phyloP scores from a whole-genome alignment of 2,888 invertebrate genomes.

The Endomychus coccineus region DNA sequence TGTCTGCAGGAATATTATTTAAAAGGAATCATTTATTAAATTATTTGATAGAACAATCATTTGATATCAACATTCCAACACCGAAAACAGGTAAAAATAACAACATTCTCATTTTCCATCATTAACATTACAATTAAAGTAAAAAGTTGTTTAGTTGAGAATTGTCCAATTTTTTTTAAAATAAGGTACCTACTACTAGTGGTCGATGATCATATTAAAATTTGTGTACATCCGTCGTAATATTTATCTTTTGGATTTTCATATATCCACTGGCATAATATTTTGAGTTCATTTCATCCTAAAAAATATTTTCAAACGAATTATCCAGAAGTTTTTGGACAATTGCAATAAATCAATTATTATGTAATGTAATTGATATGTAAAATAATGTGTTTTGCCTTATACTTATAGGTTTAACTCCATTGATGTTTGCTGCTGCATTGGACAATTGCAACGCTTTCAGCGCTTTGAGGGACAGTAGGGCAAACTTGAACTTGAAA shows the following conservation, averaged over 20 bases:
- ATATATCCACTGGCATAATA: neutral
- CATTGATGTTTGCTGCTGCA: slow-evolving; percentile 37
- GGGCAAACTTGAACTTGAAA: slow-evolving; percentile 26
- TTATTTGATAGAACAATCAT: slow-evolving; percentile 32
- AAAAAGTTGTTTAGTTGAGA: too few relatives aligned
- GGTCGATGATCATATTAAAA: neutral
- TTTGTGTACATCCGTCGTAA: too few relatives aligned
- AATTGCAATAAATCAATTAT: slow-evolving; percentile 1
- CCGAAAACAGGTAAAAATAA: slow-evolving; percentile 29
- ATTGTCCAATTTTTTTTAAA: too few relatives aligned
- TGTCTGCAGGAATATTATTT: slow-evolving; percentile 35
- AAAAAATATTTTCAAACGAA: slow-evolving; percentile 2
- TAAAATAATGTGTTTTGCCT: slow-evolving; percentile 3
- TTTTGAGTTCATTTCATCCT: neutral
- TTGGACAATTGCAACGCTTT: slow-evolving; percentile 29
- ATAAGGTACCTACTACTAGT: too few relatives aligned
- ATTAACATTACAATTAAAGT: neutral
- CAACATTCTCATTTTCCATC: neutral
- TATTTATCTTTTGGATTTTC: slow-evolving; percentile 8
- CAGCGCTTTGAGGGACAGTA: slow-evolving; percentile 25
- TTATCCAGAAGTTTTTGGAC: neutral
- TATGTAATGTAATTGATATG: slow-evolving; percentile 1
- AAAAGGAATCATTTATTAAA: slow-evolving; percentile 30
- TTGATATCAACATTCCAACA: slow-evolving; percentile 30
- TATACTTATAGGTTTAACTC: slow-evolving; percentile 31